These are phyloP conservation scores for Dicrostonyx torquatus DNA, from an alignment of 2,797 vertebrate species.

Conservation along the genomic window DNA sequence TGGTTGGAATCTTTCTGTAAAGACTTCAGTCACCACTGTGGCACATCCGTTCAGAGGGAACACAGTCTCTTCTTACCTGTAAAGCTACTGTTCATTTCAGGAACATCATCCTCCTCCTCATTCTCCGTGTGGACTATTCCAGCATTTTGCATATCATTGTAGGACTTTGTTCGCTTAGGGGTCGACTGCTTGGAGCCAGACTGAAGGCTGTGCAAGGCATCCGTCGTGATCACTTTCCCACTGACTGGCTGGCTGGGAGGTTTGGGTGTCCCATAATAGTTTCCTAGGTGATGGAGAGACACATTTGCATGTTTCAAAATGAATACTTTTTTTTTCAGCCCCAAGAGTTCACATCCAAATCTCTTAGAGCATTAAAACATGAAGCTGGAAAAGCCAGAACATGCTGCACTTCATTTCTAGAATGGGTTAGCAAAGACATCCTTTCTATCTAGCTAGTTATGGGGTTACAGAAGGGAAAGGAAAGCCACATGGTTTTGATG, in stretches of 20 bases:
- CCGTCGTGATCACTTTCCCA: conserved; percentile 97
- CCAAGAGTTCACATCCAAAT: conserved; percentile 66
- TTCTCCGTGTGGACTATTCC: conserved; percentile 96
- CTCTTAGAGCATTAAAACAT: conserved; percentile 53
- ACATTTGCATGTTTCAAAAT: conserved; percentile 91
- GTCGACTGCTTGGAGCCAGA: conserved; percentile 95
- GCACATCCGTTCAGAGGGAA: not conserved
- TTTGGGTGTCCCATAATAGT: conserved; percentile 99
- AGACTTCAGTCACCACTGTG: not conserved
- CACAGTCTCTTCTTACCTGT: conserved; percentile 90
- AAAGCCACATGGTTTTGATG: conserved; percentile 84
- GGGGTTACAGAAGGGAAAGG: conserved; percentile 75
- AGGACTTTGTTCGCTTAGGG: conserved; percentile 96
- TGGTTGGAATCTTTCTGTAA: not conserved
- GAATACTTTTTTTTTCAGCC: conserved; percentile 53
- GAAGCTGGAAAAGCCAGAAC: conserved; percentile 50
- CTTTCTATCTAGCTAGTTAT: conserved; percentile 71
- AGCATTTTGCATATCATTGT: conserved; percentile 99
- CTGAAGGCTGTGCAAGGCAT: conserved; percentile 96
- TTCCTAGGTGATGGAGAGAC: conserved; percentile 95
- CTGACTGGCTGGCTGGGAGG: conserved; percentile 97
- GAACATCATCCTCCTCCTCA: conserved; percentile 97
- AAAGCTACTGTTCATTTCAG: conserved; percentile 99
- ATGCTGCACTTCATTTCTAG: conserved; percentile 70
- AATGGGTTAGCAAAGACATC: conserved; percentile 72